Percentiles rank a stretch among this genome's conserved stretches.
Evolutionary conservation across 2,113 vertebrate genomes (phyloP).

Genomic region (Aptenodytes forsteri): DNA sequence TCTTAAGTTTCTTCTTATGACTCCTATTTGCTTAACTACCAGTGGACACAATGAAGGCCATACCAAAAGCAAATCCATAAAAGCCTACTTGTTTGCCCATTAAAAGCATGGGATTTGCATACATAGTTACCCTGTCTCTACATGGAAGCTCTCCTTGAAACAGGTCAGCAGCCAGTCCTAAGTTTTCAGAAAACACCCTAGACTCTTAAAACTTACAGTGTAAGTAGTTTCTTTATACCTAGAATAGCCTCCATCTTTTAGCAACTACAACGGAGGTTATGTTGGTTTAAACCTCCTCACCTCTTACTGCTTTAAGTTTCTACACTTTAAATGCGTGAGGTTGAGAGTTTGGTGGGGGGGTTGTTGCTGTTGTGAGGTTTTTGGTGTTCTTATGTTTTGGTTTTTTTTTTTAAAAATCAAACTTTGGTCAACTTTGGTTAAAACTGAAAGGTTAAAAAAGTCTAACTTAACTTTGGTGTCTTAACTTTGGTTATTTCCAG

Average conservation of each 20-base stretch:
- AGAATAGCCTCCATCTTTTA: background rate
- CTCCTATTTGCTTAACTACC: background rate
- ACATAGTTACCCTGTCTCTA: background rate
- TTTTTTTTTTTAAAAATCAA: background rate
- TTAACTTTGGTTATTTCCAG: background rate
- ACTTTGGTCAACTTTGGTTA: background rate
- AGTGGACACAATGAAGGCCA: background rate
- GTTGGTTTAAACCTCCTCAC: background rate
- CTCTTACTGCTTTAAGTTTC: background rate
- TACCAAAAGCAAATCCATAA: background rate
- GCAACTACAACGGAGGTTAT: background rate
- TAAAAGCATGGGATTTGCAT: background rate
- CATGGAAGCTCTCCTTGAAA: background rate
- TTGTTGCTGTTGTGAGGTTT: background rate
- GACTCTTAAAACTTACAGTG: rapidly evolving
- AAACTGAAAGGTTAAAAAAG: background rate
- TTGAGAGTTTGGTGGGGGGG: background rate
- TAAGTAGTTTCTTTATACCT: background rate
- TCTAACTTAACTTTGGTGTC: background rate
- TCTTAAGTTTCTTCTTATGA: background rate
- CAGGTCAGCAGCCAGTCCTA: background rate
- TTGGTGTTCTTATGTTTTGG: background rate
- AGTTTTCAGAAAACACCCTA: background rate
- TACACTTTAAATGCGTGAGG: background rate
- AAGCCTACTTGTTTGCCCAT: background rate